Base-by-base conservation (phyloP, 2,888 invertebrate species). In the Linnaemya vulpina region DNA sequence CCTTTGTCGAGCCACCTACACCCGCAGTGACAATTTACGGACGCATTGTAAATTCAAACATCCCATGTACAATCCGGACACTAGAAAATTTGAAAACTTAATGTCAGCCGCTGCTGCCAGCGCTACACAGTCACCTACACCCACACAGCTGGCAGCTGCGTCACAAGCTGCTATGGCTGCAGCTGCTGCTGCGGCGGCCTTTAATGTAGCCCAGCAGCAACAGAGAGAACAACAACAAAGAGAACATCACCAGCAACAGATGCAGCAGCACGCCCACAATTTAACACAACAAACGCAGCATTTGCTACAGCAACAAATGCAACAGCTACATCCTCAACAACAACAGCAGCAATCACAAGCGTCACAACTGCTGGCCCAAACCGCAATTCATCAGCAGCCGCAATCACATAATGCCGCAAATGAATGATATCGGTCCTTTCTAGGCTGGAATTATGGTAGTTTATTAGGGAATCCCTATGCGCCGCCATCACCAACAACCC, bases 41-140 rank as follows among this genome's bases (percentile, higher is more conserved):
- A 96, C 97, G 93, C 97, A 97, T 94, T 97, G 96, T 95, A 96
- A 97, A 94, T 96, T 96, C 94, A 97, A 97, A 94, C 97, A 97
- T 94, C 96, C 97, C 93, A 95, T 95, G 93, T 96, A 95, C 94
- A 96, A 96, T 93, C 96, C 96, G 88, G 96, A 96, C 94, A 96
- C 96, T 93, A 95, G 96, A 94, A 96, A 96, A 94, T 96, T 96
- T 93, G 96, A 96, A 93, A 94, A 95, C 93, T 93, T 94, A 88
- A 94, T 94, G 93, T 93, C 94, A 88, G 93, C 94, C 88, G 93
- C 93, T 87, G 92, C 93, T 90, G 93, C 93, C 88, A 91, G 94
- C 88, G 93, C 93, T 89, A 88, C 89, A 43, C 93, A 93, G 88
- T 93, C 94, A 90, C 93, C 94, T 87, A 93, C 94, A 89, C 94